A percentile compares a stretch with the other conserved stretches of the same genome.
phyloP scores from a whole-genome alignment of 2,113 vertebrate species.

The Arvicanthis niloticus region DNA sequence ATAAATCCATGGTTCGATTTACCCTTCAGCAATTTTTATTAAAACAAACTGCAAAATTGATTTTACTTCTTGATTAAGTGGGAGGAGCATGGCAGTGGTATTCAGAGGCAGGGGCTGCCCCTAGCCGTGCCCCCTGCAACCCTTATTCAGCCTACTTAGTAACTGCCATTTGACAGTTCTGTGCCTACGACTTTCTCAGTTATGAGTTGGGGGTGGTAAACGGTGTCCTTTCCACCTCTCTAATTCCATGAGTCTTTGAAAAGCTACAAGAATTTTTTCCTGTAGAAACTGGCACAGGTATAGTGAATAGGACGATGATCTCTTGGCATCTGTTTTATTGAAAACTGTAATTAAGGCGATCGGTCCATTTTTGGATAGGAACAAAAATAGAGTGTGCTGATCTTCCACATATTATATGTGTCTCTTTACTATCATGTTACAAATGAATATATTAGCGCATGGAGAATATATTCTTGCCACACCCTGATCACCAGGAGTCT shows the following conservation, averaged over 20 bases:
- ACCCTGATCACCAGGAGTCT: not conserved
- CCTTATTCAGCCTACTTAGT: not conserved
- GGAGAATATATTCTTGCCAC: constrained; percentile 8
- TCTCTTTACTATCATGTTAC: constrained; percentile 33
- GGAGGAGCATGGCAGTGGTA: not conserved
- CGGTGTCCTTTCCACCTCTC: not conserved
- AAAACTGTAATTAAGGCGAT: constrained; percentile 65
- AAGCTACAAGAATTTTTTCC: constrained; percentile 52
- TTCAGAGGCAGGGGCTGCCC: not conserved
- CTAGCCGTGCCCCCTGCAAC: not conserved
- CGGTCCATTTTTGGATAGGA: constrained; percentile 66
- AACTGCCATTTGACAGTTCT: not conserved
- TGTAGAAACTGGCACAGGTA: constrained; percentile 47
- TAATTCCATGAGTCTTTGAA: constrained; percentile 34
- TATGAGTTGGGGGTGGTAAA: not conserved
- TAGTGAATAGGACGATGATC: constrained; percentile 56
- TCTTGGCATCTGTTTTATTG: constrained; percentile 58
- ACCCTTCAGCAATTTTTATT: constrained; percentile 28
- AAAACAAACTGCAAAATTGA: not conserved
- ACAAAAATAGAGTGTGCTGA: constrained; percentile 42
- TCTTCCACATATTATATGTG: constrained; percentile 48
- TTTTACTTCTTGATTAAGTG: constrained; percentile 23
- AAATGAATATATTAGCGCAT: not conserved
- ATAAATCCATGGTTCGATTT: constrained; percentile 27
- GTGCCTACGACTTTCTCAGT: not conserved